Conservation (phyloP, 2,888 invertebrate genomes). For the Ectropis crepuscularia region DNA sequence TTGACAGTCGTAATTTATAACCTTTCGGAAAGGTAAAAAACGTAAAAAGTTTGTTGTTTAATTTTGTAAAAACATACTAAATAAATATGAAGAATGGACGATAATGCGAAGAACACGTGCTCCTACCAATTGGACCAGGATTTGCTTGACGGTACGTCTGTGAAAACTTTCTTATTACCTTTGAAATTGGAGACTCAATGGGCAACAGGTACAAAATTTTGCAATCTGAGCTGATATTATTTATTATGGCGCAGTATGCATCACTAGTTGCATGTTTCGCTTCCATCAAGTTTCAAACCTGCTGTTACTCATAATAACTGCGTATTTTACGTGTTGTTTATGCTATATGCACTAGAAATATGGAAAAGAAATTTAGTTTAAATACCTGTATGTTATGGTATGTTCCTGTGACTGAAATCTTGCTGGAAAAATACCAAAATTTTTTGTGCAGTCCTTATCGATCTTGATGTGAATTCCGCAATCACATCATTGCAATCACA, state of each 20-base stretch:
- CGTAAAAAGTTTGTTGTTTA: constrained; percentile 55
- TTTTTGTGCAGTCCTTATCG: too few relatives aligned
- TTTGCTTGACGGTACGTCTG: constrained; percentile 74
- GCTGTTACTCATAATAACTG: constrained; percentile 6
- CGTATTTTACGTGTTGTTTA: background rate
- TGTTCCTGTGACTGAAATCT: background rate
- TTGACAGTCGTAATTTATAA: constrained; percentile 48
- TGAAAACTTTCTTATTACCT: constrained; percentile 39
- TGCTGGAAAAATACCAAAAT: constrained; percentile 3
- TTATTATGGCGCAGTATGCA: constrained; percentile 41
- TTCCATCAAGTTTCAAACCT: background rate
- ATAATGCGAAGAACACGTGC: constrained; percentile 75
- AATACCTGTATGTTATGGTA: background rate
- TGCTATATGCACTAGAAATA: background rate
- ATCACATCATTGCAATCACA: too few relatives aligned
- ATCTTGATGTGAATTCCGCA: too few relatives aligned
- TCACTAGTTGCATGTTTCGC: constrained; percentile 27
- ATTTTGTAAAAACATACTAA: constrained; percentile 60
- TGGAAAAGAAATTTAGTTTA: background rate
- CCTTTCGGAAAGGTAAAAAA: constrained; percentile 57
- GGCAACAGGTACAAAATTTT: constrained; percentile 46
- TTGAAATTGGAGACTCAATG: constrained; percentile 52
- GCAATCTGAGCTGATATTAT: constrained; percentile 40
- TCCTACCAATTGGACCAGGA: constrained; percentile 80
- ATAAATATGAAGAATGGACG: constrained; percentile 84